Percentiles rank a stretch among this genome's conserved stretches.
Evolutionary conservation across 2,888 invertebrate genomes (phyloP).

Genomic region (Lydus trimaculatus): DNA sequence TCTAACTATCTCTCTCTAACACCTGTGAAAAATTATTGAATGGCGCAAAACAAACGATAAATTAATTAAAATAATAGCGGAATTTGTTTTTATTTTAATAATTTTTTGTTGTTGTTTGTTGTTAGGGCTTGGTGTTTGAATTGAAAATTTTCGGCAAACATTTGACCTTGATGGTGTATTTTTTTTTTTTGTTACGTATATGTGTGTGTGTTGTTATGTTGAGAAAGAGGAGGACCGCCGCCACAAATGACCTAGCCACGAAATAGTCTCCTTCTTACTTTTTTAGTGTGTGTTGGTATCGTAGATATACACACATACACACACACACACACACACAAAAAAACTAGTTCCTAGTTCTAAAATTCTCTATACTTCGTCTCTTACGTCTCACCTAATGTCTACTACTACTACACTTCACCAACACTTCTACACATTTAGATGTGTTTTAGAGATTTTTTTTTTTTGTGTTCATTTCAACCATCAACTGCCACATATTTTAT

Average conservation of each 20-base stretch:
- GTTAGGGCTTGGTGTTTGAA: not conserved
- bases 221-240: constrained; percentile 31
- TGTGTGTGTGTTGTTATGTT: constrained; percentile 3
- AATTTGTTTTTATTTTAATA: not conserved
- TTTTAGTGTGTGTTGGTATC: no score
- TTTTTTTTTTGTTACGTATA: not conserved
- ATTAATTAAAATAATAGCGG: not conserved
- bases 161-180: constrained; percentile 24
- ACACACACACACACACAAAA: no score
- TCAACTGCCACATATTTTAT: no score
- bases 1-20: no score
- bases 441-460: not conserved
- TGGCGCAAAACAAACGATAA: no score
- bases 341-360: constrained; percentile 6
- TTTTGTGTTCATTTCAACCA: not conserved
- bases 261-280: not conserved
- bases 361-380: not conserved
- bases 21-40: no score
- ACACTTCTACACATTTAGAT: no score
- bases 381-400: not conserved
- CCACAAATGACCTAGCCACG: constrained; percentile 36
- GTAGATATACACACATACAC: no score
- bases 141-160: constrained; percentile 27
- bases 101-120: not conserved
- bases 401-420: no score